A percentile compares a stretch with the other conserved stretches of the same genome.
Conservation (phyloP, 2,113 vertebrate genomes). For the Urocolius indicus region DNA sequence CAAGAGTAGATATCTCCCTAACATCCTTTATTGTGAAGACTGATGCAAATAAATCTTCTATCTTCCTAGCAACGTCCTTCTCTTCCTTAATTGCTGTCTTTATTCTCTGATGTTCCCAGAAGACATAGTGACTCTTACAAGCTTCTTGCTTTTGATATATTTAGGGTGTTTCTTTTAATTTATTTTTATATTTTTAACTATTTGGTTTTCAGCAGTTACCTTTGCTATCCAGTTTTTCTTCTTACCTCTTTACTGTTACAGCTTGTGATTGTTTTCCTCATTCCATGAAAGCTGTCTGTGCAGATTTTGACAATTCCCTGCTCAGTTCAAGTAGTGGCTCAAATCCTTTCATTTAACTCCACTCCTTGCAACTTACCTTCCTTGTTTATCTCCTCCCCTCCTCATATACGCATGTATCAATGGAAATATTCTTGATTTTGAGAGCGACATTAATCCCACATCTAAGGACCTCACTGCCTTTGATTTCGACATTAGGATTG, state of each 20-base stretch:
- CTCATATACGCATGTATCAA: background rate
- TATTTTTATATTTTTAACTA: background rate
- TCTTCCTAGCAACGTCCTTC: background rate
- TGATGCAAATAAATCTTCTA: constrained; percentile 52
- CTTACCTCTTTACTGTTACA: background rate
- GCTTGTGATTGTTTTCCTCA: background rate
- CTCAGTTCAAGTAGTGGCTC: background rate
- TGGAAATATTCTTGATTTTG: background rate
- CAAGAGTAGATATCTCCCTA: constrained; percentile 9
- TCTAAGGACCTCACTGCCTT: background rate
- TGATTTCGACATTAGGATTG: background rate
- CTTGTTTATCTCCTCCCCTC: background rate
- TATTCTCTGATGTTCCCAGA: constrained; percentile 5
- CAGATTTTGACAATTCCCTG: background rate
- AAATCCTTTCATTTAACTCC: constrained; percentile 4
- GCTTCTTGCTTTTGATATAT: background rate
- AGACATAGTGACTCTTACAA: background rate
- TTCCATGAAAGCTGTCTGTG: background rate
- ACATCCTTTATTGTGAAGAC: constrained; percentile 9
- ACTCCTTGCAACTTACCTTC: background rate
- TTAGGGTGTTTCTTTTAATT: background rate
- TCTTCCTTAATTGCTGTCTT: constrained; percentile 27
- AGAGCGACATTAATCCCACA: background rate
- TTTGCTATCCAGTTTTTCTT: background rate
- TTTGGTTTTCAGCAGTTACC: background rate